These are phyloP conservation scores for Allobates femoralis DNA, from an alignment of 2,797 vertebrate species.

Conservation along the genomic window DNA sequence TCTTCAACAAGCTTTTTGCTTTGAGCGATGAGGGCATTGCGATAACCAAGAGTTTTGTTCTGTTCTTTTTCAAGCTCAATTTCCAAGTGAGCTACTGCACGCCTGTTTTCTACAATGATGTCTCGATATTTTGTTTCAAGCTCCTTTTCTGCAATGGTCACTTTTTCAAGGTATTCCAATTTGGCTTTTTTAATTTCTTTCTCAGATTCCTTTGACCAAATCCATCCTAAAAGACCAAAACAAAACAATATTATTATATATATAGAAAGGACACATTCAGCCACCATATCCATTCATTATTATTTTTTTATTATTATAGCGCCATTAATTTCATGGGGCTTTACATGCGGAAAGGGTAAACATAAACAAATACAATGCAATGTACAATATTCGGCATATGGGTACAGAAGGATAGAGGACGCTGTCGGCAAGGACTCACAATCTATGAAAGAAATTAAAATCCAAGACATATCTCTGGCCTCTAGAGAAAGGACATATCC, in stretches of 20 bases:
- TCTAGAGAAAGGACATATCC: too few relatives aligned
- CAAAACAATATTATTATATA: neutral
- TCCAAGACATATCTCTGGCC: too few relatives aligned
- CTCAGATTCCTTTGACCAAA: slow-evolving; percentile 93
- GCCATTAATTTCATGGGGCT: too few relatives aligned
- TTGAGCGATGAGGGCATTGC: slow-evolving; percentile 87
- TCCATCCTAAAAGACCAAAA: slow-evolving; percentile 83
- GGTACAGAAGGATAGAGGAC: too few relatives aligned
- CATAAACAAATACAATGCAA: too few relatives aligned
- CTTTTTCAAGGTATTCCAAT: slow-evolving; percentile 77
- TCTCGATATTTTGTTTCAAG: slow-evolving; percentile 87
- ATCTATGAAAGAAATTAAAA: too few relatives aligned
- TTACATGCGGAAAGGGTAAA: too few relatives aligned
- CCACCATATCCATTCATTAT: too few relatives aligned
- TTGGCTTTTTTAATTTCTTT: slow-evolving; percentile 87
- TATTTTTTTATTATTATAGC: too few relatives aligned
- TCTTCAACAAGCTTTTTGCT: slow-evolving; percentile 88
- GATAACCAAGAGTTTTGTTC: slow-evolving; percentile 87
- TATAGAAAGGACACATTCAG: too few relatives aligned
- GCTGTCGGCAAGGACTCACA: too few relatives aligned
- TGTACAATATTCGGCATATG: too few relatives aligned
- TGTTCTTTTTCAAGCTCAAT: slow-evolving; percentile 92
- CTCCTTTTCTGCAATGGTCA: slow-evolving; percentile 78
- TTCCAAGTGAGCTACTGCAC: slow-evolving; percentile 82
- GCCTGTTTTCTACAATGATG: slow-evolving; percentile 83